Base-by-base conservation (phyloP, 2,888 invertebrate genomes). In the Zootermopsis nevadensis region DNA sequence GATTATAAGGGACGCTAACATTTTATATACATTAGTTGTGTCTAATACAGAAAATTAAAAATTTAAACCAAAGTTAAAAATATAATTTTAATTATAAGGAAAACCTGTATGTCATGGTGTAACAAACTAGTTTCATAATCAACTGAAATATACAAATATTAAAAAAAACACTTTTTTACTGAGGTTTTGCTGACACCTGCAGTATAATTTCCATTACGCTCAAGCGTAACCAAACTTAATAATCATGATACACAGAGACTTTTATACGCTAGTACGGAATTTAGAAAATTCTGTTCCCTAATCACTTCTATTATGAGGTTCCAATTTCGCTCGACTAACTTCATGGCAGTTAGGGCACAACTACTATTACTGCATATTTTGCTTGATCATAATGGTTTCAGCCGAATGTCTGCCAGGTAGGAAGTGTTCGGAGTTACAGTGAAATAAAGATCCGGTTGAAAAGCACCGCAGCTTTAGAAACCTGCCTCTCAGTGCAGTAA, bases 1-100 rank as follows among this genome's bases (percentile, higher is more conserved):
- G 72, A 42, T 42, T 76, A 76, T 27, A 42, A 76, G 42, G 42
- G 48, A 76, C 27, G 19, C 76, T 60, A 60, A 76, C 76, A 35
- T 76, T 30, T 76, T 42, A 76, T 27, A 48, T 30, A 42, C 33
- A 27, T 48, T 48, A 15, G 19, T 48, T 48, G 15, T 19, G 19
- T 48, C 48, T 48, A 4, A 48, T 48, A 48, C 19, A 1, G 1
- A 2, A 76, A 42, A 76, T n/a, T 38, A 76, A 42, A n/a, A 35
- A 19, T 12, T 48, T 48, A 76, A 42, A 76, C 42, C 42, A 76
- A 76, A 76, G 48, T 48, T 42, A n/a, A 42, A 31, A 76, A 60
- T 60, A 27, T 24, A 12, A 38, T 42, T 76, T 76, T 76, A 76
- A 76, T 48, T 76, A 76, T 27, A 76, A 27, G 48, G 12, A 10